Evolutionary conservation across 2,113 vertebrate genomes (phyloP), one percentile per base, ranked within the genome.

Genomic region (Syngnathus typhle): DNA sequence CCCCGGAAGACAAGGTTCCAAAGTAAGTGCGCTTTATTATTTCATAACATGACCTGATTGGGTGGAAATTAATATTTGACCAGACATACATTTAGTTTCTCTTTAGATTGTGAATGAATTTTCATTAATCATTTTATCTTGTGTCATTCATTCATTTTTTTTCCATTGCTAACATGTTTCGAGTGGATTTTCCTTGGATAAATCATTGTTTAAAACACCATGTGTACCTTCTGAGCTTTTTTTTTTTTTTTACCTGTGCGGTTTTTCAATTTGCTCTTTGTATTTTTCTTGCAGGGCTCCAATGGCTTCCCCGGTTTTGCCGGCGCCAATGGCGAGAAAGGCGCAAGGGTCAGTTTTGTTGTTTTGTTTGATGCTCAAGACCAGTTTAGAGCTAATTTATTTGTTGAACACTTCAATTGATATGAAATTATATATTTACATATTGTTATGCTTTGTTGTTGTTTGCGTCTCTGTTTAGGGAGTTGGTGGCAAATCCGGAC

Each of bases 1-100:
- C 73, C 96, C 96, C 79, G 97, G 97, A 88, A 93, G 96, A 91
- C 96, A 96, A 91, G 97, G 97, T 70, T 89, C 94, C 67, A 99
- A 99, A 94, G 97, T 92, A 86, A 23, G 81, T 75, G 16, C 18
- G 32, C 9, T 21, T 8, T 15, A 65, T 68, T 47, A 59, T 62
- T 52, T n/a, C 49, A 52, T n/a, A 5, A 58, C 7, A 6, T 5
- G 6, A 56, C 54, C 54, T 32, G 21, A 55, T 12, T 60, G 59
- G 19, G 37, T 39, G 38, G 9, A 60, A 60, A 60, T 60, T n/a
- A 41, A 21, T 4, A 39, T 39, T 18, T 21, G 18, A 41, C 36
- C 10, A 11, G 37, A 39, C 18, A 10, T 60, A 37, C 1, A 19
- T 8, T 59, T 16, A 21, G 4, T 55, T 59, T 37, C 18, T 37